Percentiles rank a stretch among this genome's conserved stretches.
Conservation (phyloP, 2,113 vertebrate species). For the Taurulus bubalis region DNA sequence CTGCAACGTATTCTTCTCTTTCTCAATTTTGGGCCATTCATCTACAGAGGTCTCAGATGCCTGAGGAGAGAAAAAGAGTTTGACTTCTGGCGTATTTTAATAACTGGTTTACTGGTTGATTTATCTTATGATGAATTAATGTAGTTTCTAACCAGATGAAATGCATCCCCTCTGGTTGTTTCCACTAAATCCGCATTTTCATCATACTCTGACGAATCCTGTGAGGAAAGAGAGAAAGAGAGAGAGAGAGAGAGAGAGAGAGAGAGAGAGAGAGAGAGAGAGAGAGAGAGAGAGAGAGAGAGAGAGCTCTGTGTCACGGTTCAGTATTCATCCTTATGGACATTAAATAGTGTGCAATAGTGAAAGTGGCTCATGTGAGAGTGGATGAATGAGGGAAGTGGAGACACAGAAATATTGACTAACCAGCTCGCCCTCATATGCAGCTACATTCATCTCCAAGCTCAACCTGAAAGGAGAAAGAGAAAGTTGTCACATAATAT, state of each 20-base stretch:
- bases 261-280: not conserved
- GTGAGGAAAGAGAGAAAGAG: not conserved
- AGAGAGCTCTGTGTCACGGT: not conserved
- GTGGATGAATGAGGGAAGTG: not conserved
- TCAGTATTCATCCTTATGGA: not conserved
- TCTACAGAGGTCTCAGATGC: conserved; percentile 54
- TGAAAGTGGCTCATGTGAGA: not conserved
- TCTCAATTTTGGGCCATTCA: conserved; percentile 36
- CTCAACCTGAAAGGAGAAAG: conserved; percentile 28
- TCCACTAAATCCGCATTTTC: conserved; percentile 35
- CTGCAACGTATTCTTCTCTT: conserved; percentile 18
- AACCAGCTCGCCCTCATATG: conserved; percentile 55
- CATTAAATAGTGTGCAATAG: accelerated
- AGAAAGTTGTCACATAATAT: not conserved
- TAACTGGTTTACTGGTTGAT: not conserved
- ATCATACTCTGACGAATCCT: conserved; percentile 45
- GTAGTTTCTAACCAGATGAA: conserved; percentile 68
- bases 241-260: not conserved
- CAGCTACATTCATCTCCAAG: conserved; percentile 36
- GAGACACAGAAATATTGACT: conserved; percentile 10
- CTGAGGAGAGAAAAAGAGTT: conserved; percentile 42
- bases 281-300: not conserved
- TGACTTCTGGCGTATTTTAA: not conserved
- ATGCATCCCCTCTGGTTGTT: conserved; percentile 18
- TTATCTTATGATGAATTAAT: not conserved